Conservation (phyloP, 2,888 invertebrate genomes). For the Epiblema foenella region DNA sequence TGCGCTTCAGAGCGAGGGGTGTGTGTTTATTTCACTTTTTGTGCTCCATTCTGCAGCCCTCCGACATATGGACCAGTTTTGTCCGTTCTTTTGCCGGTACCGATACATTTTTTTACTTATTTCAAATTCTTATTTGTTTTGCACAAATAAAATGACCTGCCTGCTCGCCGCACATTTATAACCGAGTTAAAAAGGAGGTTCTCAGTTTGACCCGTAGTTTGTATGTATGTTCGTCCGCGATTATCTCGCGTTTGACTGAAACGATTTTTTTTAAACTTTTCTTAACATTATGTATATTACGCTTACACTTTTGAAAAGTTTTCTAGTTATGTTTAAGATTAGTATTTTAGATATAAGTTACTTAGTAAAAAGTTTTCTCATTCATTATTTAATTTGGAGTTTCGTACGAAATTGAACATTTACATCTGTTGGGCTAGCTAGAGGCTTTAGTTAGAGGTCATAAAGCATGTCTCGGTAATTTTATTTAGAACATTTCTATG, state of each 20-base stretch:
- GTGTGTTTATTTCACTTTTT: conserved; percentile 68
- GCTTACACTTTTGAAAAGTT: conserved; percentile 2
- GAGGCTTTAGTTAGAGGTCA: conserved; percentile 28
- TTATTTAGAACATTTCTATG: conserved; percentile 29
- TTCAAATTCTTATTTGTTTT: conserved; percentile 41
- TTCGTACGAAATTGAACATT: conserved; percentile 46
- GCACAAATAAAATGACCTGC: conserved; percentile 39
- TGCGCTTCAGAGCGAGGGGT: conserved; percentile 54
- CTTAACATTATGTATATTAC: not conserved
- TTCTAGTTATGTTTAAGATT: not conserved
- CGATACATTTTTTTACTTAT: conserved; percentile 54
- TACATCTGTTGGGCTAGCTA: conserved; percentile 46
- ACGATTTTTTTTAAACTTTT: conserved; percentile 10
- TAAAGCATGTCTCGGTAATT: conserved; percentile 34
- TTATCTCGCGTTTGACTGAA: no score
- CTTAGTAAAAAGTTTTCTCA: conserved; percentile 38
- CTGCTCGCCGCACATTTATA: conserved; percentile 14
- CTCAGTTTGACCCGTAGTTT: no score
- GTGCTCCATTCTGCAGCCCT: conserved; percentile 61
- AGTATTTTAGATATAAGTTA: not conserved
- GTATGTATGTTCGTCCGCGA: no score
- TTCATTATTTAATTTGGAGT: conserved; percentile 43
- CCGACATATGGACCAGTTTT: conserved; percentile 71
- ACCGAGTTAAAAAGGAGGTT: no score
- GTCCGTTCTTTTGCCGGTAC: conserved; percentile 54